Evolutionary conservation across 1,140 invertebrate species (phyloP), one percentile per base, ranked within the genome.

Genomic region (Steinernema khuongi): DNA sequence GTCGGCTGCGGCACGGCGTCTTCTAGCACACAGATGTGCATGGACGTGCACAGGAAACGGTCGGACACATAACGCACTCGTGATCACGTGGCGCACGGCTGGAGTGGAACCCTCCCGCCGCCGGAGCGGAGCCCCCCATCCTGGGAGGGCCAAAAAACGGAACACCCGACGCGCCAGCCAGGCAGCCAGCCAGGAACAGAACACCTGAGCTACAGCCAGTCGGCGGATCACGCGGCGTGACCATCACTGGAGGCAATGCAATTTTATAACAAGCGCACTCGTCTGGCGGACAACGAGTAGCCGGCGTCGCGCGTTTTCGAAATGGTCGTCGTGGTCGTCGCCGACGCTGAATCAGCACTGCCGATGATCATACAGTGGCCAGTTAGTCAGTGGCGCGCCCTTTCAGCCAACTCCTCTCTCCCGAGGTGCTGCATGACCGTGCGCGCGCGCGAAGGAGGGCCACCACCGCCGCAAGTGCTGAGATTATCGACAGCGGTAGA

Each of bases 301-400:
- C 50, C 50, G 11, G 26, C 50, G 50, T 60, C 50, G 50, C 50
- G 50, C 50, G 22, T 60, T 60, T 60, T 60, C 50, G 50, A 60
- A 60, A 60, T 22, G 11, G 11, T 4, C 11, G n/a, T n/a, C n/a
- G n/a, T n/a, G 26, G 50, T 22, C 50, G 50, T n/a, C 50, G 19
- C 50, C 14, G 50, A 41, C 50, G 50, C 14, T 60, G 50, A 60
- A 7, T 60, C 50, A 60, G 50, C 14, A 60, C 50, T 60, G 26
- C 50, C 50, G 50, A 60, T n/a, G n/a, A n/a, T 60, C 50, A 60
- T 60, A 60, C 50, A 60, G 50, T 60, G 50, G 50, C 26, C 50
- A 60, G 7, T 60, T 60, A 60, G 50, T 60, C 50, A 60, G 11
- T 22, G 11, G 7, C 50, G 14, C 26, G 4, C 4, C 50, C 26